phyloP scores from a whole-genome alignment of 2,113 vertebrate species.

The Sphyrna mokarran region DNA sequence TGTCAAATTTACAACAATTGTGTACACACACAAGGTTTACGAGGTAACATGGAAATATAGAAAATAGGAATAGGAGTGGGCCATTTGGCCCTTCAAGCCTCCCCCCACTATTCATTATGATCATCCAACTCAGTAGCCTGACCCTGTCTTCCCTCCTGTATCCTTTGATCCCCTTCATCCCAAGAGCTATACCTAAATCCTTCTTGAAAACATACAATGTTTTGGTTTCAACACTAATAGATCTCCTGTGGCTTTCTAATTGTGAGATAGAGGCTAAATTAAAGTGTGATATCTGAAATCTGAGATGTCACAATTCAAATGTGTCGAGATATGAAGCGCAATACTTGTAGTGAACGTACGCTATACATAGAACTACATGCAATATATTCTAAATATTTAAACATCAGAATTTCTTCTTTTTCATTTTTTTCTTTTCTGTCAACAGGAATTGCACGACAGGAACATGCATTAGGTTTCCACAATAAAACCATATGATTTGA shows the following conservation, averaged over 20 bases:
- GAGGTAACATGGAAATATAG: neutral
- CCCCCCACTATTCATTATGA: no score
- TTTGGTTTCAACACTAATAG: neutral
- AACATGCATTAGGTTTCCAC: neutral
- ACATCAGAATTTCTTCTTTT: neutral
- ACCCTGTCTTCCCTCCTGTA: no score
- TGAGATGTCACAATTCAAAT: neutral
- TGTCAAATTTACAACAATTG: neutral
- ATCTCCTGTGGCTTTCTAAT: neutral
- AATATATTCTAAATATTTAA: neutral
- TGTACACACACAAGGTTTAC: neutral
- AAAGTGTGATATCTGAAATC: neutral
- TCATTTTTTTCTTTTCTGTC: neutral
- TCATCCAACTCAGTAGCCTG: no score
- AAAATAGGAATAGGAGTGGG: no score
- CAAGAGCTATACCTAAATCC: no score
- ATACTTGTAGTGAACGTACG: neutral
- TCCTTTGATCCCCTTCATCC: no score
- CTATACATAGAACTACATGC: neutral
- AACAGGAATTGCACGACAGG: neutral
- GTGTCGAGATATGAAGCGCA: neutral
- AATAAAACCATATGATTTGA: neutral
- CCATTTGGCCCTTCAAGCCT: no score
- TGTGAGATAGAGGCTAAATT: neutral
- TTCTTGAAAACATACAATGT: no score